Percentiles rank a stretch among this genome's conserved stretches.
phyloP scores from a whole-genome alignment of 1,140 invertebrate species.

The Brachionus rotundiformis region DNA sequence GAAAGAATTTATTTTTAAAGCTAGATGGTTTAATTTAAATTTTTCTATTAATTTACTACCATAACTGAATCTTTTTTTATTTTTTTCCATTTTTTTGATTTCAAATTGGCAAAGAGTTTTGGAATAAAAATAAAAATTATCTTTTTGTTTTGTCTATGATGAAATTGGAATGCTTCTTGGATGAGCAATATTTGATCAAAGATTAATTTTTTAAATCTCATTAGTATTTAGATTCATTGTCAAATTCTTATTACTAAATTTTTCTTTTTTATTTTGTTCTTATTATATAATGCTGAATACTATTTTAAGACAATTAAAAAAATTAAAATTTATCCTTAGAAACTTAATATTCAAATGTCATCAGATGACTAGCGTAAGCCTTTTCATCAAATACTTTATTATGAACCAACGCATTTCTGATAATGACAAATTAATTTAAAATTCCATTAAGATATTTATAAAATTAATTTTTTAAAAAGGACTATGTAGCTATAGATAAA shows the following conservation, averaged over 20 bases:
- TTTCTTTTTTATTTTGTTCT: too few species aligned
- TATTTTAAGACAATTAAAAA: background rate
- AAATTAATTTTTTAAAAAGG: background rate
- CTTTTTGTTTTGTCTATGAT: too few species aligned
- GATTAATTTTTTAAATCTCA: background rate
- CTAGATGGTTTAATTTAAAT: too few species aligned
- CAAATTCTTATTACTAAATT: too few species aligned
- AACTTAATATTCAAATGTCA: background rate
- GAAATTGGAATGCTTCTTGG: too few species aligned
- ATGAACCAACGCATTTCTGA: background rate
- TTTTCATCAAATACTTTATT: too few species aligned
- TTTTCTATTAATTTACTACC: too few species aligned
- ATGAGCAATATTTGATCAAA: background rate
- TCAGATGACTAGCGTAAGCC: background rate
- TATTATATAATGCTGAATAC: too few species aligned
- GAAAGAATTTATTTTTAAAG: background rate
- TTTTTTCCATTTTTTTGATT: too few species aligned
- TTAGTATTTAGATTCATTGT: background rate
- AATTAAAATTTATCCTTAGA: background rate
- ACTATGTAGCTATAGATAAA: background rate
- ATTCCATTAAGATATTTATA: background rate
- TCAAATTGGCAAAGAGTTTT: too few species aligned
- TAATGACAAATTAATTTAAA: background rate
- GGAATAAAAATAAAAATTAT: too few species aligned
- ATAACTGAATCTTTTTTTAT: too few species aligned